Conservation (phyloP, 2,113 vertebrate species). For the Ia io region DNA sequence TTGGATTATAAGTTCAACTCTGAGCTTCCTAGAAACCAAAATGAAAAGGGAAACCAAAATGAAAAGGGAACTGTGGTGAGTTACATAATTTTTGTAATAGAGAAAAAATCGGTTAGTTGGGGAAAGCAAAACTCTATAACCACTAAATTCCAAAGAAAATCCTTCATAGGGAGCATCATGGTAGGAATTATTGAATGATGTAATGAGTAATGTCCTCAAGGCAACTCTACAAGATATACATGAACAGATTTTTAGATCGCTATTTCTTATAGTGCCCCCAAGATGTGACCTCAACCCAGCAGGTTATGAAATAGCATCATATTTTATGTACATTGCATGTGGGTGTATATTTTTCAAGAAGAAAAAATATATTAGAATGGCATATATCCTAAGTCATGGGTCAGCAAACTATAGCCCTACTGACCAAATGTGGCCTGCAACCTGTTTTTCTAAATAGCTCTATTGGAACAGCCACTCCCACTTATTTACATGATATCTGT, state of each 20-base stretch:
- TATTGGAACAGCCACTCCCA: background rate
- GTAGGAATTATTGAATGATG: background rate
- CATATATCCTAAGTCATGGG: background rate
- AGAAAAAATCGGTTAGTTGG: background rate
- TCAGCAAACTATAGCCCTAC: background rate
- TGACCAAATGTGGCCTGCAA: background rate
- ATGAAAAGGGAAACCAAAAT: background rate
- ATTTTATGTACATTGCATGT: background rate
- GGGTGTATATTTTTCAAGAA: background rate
- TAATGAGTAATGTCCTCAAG: background rate
- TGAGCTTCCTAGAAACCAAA: constrained; percentile 26
- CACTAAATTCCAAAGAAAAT: constrained; percentile 14
- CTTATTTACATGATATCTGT: background rate
- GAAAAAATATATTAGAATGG: background rate
- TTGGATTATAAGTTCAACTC: background rate
- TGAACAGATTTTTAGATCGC: background rate
- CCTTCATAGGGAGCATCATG: background rate
- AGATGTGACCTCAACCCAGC: background rate
- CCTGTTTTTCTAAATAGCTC: background rate
- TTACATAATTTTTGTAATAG: background rate
- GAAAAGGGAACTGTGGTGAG: background rate
- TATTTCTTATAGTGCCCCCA: background rate
- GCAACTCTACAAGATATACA: background rate
- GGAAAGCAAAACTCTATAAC: background rate
- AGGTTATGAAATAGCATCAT: background rate